Evolutionary conservation across 1,140 invertebrate genomes (phyloP).

Genomic region (Mamestra configurata): DNA sequence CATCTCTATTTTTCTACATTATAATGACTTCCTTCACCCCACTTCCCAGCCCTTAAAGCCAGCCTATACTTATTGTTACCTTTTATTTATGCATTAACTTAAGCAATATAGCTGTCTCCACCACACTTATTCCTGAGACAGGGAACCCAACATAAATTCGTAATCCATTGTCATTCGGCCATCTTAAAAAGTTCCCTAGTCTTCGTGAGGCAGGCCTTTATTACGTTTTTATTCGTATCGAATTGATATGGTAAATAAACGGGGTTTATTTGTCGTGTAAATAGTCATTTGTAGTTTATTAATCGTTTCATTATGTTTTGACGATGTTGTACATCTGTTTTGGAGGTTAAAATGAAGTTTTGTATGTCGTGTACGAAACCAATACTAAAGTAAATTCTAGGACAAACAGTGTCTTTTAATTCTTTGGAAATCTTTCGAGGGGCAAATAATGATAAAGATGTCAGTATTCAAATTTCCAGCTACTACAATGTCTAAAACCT

Average conservation of each 20-base stretch:
- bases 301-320: conserved; percentile 65
- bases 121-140: conserved; percentile 62
- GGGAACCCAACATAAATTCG: conserved; percentile 61
- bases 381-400: too few species aligned
- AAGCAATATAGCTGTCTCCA: conserved; percentile 79
- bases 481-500: too few species aligned
- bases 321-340: not conserved
- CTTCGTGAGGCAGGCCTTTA: conserved; percentile 47
- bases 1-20: too few species aligned
- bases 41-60: conserved; percentile 5
- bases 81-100: conserved; percentile 86
- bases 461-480: too few species aligned
- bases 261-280: conserved; percentile 59
- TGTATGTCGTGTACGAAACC: too few species aligned
- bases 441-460: too few species aligned
- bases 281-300: conserved; percentile 65
- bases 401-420: too few species aligned
- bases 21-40: not conserved
- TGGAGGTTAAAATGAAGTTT: not conserved
- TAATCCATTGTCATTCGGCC: conserved; percentile 59
- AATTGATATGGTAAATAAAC: conserved; percentile 71
- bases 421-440: too few species aligned
- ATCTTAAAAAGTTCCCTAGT: conserved; percentile 40
- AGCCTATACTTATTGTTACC: conserved; percentile 79
- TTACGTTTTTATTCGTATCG: conserved; percentile 56